These are phyloP conservation scores for Volucella zonaria DNA, from an alignment of 2,888 invertebrate genomes.

Conservation along the genomic window DNA sequence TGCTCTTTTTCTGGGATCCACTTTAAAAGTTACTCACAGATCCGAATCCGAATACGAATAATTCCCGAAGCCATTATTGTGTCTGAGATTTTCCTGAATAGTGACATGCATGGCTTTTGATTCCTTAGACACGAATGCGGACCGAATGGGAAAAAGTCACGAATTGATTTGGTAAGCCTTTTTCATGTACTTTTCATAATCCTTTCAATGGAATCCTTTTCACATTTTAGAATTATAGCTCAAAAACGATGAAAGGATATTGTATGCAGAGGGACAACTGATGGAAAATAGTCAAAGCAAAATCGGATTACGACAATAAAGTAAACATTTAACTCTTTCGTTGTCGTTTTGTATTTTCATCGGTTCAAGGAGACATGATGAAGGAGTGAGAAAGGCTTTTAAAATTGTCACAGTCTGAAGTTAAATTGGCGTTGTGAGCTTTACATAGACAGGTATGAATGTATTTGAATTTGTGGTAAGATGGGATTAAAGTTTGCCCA, in stretches of 20 bases:
- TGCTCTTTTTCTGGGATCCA: conserved; percentile 43
- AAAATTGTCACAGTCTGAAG: conserved; percentile 28
- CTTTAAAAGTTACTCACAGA: conserved; percentile 40
- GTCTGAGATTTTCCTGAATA: conserved; percentile 46
- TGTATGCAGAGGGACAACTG: not conserved
- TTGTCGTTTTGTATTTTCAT: conserved; percentile 39
- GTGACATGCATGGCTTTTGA: conserved; percentile 1
- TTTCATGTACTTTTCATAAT: conserved; percentile 71
- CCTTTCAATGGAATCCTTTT: conserved; percentile 71
- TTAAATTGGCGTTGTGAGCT: conserved; percentile 52
- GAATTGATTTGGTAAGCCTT: conserved; percentile 71
- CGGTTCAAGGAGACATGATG: conserved; percentile 1
- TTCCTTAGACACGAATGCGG: not conserved
- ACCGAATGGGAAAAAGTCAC: conserved; percentile 39
- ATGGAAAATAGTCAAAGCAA: conserved; percentile 48
- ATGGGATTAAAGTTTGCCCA: not conserved
- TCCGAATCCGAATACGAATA: not conserved
- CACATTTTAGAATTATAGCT: conserved; percentile 57
- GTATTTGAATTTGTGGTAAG: not conserved
- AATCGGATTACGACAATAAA: conserved; percentile 68
- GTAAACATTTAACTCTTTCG: conserved; percentile 63
- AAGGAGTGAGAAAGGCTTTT: conserved; percentile 18
- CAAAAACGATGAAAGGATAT: not conserved
- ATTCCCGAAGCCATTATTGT: conserved; percentile 49
- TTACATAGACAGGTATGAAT: conserved; percentile 3